phyloP scores from a whole-genome alignment of 2,113 vertebrate species.

The Mirounga angustirostris region DNA sequence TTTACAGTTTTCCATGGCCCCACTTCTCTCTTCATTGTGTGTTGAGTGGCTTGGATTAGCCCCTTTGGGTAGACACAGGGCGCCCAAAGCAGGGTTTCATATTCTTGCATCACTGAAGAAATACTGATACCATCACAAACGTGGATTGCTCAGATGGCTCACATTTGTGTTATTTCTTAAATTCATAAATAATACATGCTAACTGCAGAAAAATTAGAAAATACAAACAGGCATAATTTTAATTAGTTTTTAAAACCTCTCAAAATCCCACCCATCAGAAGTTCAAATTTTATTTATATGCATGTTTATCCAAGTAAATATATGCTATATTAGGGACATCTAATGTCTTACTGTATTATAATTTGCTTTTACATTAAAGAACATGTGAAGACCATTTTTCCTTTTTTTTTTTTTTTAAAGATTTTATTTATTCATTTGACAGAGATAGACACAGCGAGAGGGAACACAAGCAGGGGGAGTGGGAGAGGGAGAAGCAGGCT shows the following conservation, averaged over 20 bases:
- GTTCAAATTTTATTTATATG: slow-evolving; percentile 27
- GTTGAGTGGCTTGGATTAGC: neutral
- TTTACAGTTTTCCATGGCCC: neutral
- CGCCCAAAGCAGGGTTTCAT: neutral
- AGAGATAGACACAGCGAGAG: too few relatives aligned
- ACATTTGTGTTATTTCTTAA: neutral
- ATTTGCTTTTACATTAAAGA: slow-evolving; percentile 60
- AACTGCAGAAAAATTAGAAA: slow-evolving; percentile 19
- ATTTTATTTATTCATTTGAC: too few relatives aligned
- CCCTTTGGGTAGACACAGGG: neutral
- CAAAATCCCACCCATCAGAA: slow-evolving; percentile 4
- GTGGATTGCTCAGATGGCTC: neutral
- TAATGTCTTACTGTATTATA: slow-evolving; percentile 13
- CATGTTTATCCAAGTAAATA: slow-evolving; percentile 49
- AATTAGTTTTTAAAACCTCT: slow-evolving; percentile 39
- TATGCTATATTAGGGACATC: neutral
- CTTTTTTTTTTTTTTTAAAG: too few relatives aligned
- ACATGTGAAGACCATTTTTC: neutral
- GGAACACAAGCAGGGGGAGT: too few relatives aligned
- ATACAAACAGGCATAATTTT: slow-evolving; percentile 41
- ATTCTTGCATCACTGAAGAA: neutral
- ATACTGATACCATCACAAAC: neutral
- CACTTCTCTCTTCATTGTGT: neutral
- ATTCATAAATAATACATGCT: neutral
- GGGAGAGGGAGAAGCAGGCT: too few relatives aligned